Percentiles rank a stretch among this genome's conserved stretches.
phyloP scores from a whole-genome alignment of 1,140 invertebrate species.

The Vanessa tameamea region DNA sequence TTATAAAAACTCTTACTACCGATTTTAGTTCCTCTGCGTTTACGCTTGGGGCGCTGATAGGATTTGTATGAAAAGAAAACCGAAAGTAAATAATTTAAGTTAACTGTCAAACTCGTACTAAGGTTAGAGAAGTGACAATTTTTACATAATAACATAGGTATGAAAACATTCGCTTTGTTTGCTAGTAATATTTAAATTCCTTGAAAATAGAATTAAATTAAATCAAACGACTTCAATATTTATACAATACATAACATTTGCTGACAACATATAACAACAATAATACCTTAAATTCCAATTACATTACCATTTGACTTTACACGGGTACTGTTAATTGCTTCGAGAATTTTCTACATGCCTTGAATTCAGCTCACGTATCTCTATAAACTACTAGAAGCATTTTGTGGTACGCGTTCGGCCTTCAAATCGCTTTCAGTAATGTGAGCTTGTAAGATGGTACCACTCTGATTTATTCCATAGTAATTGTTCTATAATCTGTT shows the following conservation, averaged over 20 bases:
- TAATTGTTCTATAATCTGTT: conserved; percentile 27
- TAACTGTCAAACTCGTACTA: no score
- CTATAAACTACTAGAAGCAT: conserved; percentile 49
- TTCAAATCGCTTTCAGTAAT: conserved; percentile 21
- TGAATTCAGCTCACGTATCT: conserved; percentile 45
- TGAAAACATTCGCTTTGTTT: no score
- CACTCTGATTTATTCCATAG: conserved; percentile 25
- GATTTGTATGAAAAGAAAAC: no score
- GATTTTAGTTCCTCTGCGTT: no score
- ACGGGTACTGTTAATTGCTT: conserved; percentile 44
- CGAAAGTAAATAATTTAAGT: no score
- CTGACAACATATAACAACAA: conserved; percentile 27
- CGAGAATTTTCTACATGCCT: conserved; percentile 42
- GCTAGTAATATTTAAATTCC: no score
- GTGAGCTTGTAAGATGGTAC: conserved; percentile 18
- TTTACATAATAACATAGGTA: no score
- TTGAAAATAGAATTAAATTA: no score
- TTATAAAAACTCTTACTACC: no score
- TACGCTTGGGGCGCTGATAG: no score
- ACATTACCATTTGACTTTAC: conserved; percentile 46
- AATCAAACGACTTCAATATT: neutral
- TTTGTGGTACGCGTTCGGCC: conserved; percentile 40
- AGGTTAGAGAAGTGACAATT: no score
- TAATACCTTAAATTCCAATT: conserved; percentile 37
- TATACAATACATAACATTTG: neutral